Evolutionary conservation across 64 coral and sea anemone genomes (phyloP).

Genomic region (Dendronephthya gigantea): DNA sequence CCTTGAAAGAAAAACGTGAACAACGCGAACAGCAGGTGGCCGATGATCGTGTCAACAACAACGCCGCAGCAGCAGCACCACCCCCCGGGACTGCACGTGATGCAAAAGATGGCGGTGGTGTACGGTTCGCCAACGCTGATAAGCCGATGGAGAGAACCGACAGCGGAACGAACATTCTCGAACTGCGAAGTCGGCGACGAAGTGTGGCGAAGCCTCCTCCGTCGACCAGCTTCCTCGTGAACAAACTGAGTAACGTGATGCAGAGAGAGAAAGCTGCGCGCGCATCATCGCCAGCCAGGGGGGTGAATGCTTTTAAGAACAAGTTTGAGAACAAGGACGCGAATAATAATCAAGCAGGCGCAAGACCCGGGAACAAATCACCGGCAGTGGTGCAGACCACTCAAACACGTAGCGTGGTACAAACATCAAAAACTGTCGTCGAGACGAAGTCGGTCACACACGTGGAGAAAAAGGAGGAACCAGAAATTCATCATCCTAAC

Average conservation of each 20-base stretch:
- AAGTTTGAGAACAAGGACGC: slow-evolving; percentile 1
- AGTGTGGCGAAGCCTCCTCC: not conserved
- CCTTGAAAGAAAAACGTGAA: not conserved
- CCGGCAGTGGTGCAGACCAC: not conserved
- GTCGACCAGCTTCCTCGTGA: not conserved
- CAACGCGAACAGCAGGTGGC: not conserved
- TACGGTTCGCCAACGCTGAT: not conserved
- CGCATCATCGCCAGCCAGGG: not conserved
- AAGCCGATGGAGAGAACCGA: not conserved
- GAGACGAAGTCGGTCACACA: not conserved
- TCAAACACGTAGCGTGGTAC: not conserved
- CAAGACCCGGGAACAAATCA: not conserved
- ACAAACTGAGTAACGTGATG: slow-evolving; percentile 9
- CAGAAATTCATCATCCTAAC: not conserved
- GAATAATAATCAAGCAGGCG: not conserved
- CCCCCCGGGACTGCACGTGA: not conserved
- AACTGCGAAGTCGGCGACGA: not conserved
- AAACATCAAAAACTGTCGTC: not conserved
- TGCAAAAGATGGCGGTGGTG: not conserved
- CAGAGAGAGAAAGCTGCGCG: not conserved
- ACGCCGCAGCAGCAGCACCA: not conserved
- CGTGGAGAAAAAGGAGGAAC: not conserved
- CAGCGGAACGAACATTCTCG: slow-evolving; percentile 15
- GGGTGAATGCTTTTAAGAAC: not conserved
- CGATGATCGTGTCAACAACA: not conserved